Percentiles rank a stretch among this genome's conserved stretches.
Conservation (phyloP, 1,140 invertebrate species). For the Drosophila albomicans region DNA sequence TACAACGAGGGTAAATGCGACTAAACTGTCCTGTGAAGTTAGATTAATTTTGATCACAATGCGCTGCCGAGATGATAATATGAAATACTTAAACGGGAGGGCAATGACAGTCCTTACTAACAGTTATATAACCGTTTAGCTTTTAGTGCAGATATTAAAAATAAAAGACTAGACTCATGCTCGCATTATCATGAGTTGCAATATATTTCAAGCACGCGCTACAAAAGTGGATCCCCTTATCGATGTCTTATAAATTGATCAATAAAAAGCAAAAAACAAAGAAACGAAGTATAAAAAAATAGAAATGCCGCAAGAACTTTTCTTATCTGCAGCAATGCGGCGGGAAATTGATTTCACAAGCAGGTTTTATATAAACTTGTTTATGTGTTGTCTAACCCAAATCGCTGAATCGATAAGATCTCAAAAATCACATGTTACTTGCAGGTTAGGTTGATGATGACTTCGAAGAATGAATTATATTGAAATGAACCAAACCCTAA, state of each 20-base stretch:
- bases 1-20: not conserved
- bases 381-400: slow-evolving; percentile 39
- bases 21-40: slow-evolving; percentile 51
- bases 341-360: slow-evolving; percentile 55
- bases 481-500: not conserved
- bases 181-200: not conserved
- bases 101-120: slow-evolving; percentile 7
- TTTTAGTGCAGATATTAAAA: slow-evolving; percentile 7
- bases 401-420: slow-evolving; percentile 46
- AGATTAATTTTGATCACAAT: slow-evolving; percentile 42
- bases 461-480: not conserved
- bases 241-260: slow-evolving; percentile 50
- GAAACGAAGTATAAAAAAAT: not conserved
- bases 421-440: slow-evolving; percentile 56
- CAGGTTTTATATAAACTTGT: slow-evolving; percentile 47
- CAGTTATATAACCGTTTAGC: slow-evolving; percentile 36
- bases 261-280: slow-evolving; percentile 16
- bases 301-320: slow-evolving; percentile 17
- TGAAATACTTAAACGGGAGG: not conserved
- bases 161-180: not conserved
- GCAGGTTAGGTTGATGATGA: slow-evolving; percentile 19
- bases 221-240: slow-evolving; percentile 46
- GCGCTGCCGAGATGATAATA: slow-evolving; percentile 7
- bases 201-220: slow-evolving; percentile 31
- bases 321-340: slow-evolving; percentile 49